Evolutionary conservation across 2,888 invertebrate species (phyloP).

Genomic region (Allacma fusca): DNA sequence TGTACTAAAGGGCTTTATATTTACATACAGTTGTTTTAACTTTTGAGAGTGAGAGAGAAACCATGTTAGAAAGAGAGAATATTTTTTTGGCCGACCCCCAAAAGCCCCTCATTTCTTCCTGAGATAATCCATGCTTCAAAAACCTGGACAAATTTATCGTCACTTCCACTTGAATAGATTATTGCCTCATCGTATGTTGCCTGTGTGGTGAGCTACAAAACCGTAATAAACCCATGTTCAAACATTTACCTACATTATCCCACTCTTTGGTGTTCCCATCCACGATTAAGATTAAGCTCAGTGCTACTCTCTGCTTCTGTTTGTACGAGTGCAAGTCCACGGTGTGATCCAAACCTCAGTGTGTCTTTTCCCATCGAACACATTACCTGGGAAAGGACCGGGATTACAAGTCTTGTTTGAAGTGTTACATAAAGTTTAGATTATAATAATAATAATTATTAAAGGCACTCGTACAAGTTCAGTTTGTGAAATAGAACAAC

Average conservation of each 20-base stretch:
- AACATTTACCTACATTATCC: conserved; percentile 19
- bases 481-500: too few relatives aligned
- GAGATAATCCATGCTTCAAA: conserved; percentile 54
- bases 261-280: neutral
- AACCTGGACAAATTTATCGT: conserved; percentile 54
- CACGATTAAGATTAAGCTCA: conserved; percentile 7
- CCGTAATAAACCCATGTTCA: conserved; percentile 4
- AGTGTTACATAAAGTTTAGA: too few relatives aligned
- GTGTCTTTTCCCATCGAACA: neutral
- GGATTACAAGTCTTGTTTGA: neutral
- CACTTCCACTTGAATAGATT: conserved; percentile 52
- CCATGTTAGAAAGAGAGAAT: conserved; percentile 28
- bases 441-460: too few relatives aligned
- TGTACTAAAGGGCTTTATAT: neutral
- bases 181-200: conserved; percentile 40
- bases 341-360: neutral
- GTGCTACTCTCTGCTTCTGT: neutral
- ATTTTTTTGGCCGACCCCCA: conserved; percentile 47
- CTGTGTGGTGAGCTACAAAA: conserved; percentile 4
- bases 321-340: neutral
- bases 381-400: neutral
- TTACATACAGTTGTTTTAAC: conserved; percentile 26
- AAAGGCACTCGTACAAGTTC: too few relatives aligned
- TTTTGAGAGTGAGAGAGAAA: neutral
- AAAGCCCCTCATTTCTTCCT: conserved; percentile 38